These are phyloP conservation scores for Setipinna tenuifilis DNA, from an alignment of 2,797 vertebrate genomes.

Conservation along the genomic window DNA sequence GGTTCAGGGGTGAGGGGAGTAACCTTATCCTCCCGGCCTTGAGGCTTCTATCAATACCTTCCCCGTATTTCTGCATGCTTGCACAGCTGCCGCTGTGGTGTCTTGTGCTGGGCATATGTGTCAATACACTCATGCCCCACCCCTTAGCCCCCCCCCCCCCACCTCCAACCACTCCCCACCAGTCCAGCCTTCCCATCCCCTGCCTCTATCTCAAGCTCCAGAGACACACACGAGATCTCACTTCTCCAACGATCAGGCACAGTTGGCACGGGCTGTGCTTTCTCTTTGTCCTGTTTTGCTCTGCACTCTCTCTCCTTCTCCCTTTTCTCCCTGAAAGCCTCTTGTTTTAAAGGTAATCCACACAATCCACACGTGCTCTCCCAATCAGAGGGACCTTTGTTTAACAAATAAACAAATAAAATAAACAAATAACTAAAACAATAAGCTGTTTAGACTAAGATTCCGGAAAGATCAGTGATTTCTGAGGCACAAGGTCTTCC, in stretches of 20 bases:
- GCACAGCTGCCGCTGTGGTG: conserved; percentile 41
- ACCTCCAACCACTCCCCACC: not conserved
- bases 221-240: not conserved
- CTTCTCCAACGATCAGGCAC: not conserved
- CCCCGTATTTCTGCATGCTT: conserved; percentile 34
- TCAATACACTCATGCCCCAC: conserved; percentile 44
- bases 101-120: conserved; percentile 35
- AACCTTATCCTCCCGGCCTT: conserved; percentile 37
- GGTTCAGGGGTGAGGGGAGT: conserved; percentile 31
- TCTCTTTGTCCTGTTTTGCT: not conserved
- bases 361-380: conserved; percentile 38
- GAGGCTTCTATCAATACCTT: conserved; percentile 34
- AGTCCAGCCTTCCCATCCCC: not conserved
- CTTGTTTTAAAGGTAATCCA: conserved; percentile 27
- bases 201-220: not conserved
- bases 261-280: not conserved
- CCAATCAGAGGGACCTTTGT: conserved; percentile 21
- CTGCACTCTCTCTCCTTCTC: not conserved
- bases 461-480: not conserved
- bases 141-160: not conserved
- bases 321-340: conserved; percentile 17
- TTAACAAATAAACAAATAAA: conserved; percentile 12
- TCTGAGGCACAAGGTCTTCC: not conserved
- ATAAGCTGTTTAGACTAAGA: not conserved
- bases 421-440: not conserved